Conservation (phyloP, 2,797 vertebrate species). For the Sardinella longiceps region DNA sequence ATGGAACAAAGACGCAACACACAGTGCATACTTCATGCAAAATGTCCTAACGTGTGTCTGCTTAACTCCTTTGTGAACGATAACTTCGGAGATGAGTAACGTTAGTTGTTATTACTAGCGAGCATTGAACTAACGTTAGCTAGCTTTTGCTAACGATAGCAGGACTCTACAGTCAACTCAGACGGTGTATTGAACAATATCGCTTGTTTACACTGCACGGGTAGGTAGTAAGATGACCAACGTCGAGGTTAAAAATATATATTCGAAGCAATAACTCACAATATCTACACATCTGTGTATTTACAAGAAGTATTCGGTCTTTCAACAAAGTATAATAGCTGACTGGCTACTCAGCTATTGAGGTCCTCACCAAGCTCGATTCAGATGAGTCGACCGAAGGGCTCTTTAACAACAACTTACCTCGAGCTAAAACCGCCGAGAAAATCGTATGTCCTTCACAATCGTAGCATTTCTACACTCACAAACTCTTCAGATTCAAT, state of each 20-base stretch:
- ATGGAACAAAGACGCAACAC: neutral
- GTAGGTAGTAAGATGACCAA: neutral
- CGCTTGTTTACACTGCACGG: neutral
- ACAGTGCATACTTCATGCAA: neutral
- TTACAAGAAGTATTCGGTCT: constrained; percentile 53
- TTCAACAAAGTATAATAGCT: constrained; percentile 76
- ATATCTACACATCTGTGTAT: constrained; percentile 40
- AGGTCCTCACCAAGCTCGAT: constrained; percentile 4
- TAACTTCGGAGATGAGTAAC: neutral
- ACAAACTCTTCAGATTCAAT: constrained; percentile 53
- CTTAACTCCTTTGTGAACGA: neutral
- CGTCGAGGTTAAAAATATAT: neutral
- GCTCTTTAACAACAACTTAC: constrained; percentile 73
- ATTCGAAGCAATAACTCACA: neutral
- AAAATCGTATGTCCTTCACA: constrained; percentile 71
- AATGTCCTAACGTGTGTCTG: neutral
- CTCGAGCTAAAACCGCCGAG: constrained; percentile 79
- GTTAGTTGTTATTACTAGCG: neutral
- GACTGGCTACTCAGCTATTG: constrained; percentile 58
- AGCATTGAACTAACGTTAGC: neutral
- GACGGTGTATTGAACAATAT: neutral
- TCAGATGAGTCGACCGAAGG: constrained; percentile 47
- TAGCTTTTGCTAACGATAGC: constrained; percentile 14
- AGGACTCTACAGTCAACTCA: neutral
- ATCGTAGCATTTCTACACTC: constrained; percentile 66